Evolutionary conservation across 2,888 invertebrate genomes (phyloP), one percentile per base, ranked within the genome.

Genomic region (Neria commutata): DNA sequence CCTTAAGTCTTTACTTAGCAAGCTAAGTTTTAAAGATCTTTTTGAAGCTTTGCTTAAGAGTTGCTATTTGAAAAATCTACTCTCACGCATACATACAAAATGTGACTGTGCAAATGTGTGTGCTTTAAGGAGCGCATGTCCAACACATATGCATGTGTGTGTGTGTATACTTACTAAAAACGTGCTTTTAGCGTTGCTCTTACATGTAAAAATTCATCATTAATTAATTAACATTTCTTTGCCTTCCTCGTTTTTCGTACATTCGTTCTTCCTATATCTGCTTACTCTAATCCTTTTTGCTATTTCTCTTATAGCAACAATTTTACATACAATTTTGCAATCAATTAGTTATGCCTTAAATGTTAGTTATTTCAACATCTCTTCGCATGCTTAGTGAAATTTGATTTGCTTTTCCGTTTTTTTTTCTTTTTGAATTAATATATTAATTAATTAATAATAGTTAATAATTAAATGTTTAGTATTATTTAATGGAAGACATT

Each of bases 401-500:
- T 54, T 21, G 11, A 3, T 5, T 53, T 53, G 24, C 1, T 47
- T 47, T 47, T 47, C 8, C 14, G 29, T 48, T 11, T n/a, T 24
- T 21, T 24, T 47, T 48, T 23, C 6, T 47, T 47, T 25, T 26
- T 49, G 26, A 34, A 34, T 24, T 11, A 47, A 19, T 48, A n/a
- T 14, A 63, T 57, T 59, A 55, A 65, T 58, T 37, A 37, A 6
- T 63, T 68, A 66, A 64, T 26, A 50, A 60, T 58, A 54, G 48
- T 53, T 48, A 33, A 25, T 47, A 50, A 49, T 58, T 4, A 49
- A 19, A 45, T 45, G 10, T 5, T 49, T 25, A 19, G 50, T 50
- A 23, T 26, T 19, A 37, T 33, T 73, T 80, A 80, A 80, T 80
- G 81, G 80, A 80, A 80, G 80, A 80, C 80, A 80, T 79, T 75